Evolutionary conservation across 2,797 vertebrate genomes (phyloP).

Genomic region (Eulemur rubriventer): DNA sequence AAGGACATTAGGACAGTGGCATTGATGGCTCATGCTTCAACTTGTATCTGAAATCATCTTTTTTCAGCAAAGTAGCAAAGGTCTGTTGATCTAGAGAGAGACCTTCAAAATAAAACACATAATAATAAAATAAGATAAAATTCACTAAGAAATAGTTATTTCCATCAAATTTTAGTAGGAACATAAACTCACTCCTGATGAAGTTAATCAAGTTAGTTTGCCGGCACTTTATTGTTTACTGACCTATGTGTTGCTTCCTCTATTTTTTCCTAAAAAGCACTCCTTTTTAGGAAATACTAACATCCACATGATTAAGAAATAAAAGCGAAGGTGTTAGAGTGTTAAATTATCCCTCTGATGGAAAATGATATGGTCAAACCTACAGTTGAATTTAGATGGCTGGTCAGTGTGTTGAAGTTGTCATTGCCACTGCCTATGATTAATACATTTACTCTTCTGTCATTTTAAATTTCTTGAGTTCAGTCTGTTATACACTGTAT

Average conservation of each 20-base stretch:
- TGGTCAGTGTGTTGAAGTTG: slow-evolving; percentile 62
- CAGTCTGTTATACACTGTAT: slow-evolving; percentile 50
- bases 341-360: slow-evolving; percentile 19
- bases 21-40: background rate
- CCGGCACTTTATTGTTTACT: slow-evolving; percentile 2
- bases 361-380: slow-evolving; percentile 24
- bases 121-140: background rate
- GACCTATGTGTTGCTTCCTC: background rate
- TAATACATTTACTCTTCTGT: slow-evolving; percentile 62
- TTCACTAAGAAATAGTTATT: slow-evolving; percentile 34
- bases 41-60: background rate
- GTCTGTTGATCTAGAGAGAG: slow-evolving; percentile 16
- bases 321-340: slow-evolving; percentile 16
- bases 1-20: background rate
- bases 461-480: slow-evolving; percentile 71
- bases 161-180: background rate
- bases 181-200: background rate
- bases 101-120: background rate
- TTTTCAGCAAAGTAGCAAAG: background rate
- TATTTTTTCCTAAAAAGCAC: background rate
- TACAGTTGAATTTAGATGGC: slow-evolving; percentile 36
- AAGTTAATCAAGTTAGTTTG: background rate
- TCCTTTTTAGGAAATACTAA: slow-evolving; percentile 8
- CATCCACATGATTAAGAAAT: background rate
- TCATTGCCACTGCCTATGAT: slow-evolving; percentile 64